Percentiles rank a stretch among this genome's conserved stretches.
Conservation (phyloP, 2,113 vertebrate species). For the Lophura nycthemera region DNA sequence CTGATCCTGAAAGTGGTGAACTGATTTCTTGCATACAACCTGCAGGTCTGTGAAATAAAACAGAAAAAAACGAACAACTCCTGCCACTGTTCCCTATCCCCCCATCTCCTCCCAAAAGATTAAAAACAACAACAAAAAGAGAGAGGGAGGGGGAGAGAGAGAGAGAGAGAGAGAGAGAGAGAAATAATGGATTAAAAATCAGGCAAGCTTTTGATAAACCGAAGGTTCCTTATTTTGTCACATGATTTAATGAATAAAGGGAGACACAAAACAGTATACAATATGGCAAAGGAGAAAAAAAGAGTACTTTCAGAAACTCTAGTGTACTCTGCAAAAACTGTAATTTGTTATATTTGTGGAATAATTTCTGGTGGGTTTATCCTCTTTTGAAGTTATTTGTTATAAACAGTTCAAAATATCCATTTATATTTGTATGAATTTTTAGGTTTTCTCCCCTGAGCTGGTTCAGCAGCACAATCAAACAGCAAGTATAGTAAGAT, state of each 20-base stretch:
- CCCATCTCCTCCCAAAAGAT: no score
- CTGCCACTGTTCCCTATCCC: no score
- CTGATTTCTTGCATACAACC: background rate
- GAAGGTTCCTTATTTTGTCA: background rate
- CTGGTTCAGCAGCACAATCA: background rate
- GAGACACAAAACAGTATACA: background rate
- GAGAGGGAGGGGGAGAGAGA: no score
- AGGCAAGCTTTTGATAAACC: background rate
- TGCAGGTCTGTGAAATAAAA: background rate
- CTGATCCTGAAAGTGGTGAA: background rate
- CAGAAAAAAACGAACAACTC: background rate
- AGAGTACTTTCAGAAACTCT: background rate
- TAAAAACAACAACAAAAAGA: background rate
- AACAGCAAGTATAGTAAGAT: background rate
- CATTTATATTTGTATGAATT: background rate
- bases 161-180: background rate
- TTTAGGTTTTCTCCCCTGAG: background rate
- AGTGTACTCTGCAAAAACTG: background rate
- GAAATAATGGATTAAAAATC: background rate
- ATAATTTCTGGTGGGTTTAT: background rate
- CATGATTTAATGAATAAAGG: background rate
- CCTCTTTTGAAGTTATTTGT: background rate
- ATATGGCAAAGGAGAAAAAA: background rate
- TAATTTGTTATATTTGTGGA: background rate
- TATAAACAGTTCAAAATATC: background rate